Evolutionary conservation across 2,888 invertebrate species (phyloP), one percentile per base, ranked within the genome.

Genomic region (Eupelmus urozonus): DNA sequence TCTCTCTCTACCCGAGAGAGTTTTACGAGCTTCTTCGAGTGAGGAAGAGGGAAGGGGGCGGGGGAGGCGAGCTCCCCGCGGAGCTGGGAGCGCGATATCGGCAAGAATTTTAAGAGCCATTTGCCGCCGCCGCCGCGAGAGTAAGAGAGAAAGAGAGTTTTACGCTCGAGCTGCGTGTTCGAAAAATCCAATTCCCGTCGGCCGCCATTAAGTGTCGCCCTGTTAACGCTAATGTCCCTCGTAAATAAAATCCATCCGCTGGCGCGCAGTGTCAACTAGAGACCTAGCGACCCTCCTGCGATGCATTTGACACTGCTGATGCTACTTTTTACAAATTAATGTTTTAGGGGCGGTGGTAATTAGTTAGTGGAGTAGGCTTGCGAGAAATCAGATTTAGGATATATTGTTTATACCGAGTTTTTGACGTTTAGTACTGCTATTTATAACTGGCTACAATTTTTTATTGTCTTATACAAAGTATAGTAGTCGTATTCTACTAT

Each of bases 51-150:
- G 53, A 53, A 42, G 27, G 18, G 20, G 23, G 23, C n/a, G n/a
- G 55, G 11, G 27, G 18, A 23, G n/a, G 34, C 42, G 51, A 18
- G 25, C 18, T n/a, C 59, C 34, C 20, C 18, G 13, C 53, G 62
- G 25, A 34, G 42, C 49, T 49, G 53, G 2, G 60, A 13, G 65
- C 59, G 49, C 69, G 78, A 80, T 78, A 78, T 80, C 75, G 74
- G 71, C 66, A 69, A 76, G 76, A 80, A 80, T 80, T 78, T 80
- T 78, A 74, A 80, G 80, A 80, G 76, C 78, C 76, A 76, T 78
- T 80, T 66, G 77, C 71, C 13, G n/a, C n/a, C n/a, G n/a, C 7
- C 7, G 40, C 40, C 16, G 7, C 11, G 57, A 45, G 45, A 40
- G 59, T 13, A 59, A n/a, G n/a, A n/a, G n/a, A n/a, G n/a, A n/a